A percentile compares a stretch with the other conserved stretches of the same genome.
phyloP scores from a whole-genome alignment of 2,797 vertebrate genomes.

The Chelonia mydas region DNA sequence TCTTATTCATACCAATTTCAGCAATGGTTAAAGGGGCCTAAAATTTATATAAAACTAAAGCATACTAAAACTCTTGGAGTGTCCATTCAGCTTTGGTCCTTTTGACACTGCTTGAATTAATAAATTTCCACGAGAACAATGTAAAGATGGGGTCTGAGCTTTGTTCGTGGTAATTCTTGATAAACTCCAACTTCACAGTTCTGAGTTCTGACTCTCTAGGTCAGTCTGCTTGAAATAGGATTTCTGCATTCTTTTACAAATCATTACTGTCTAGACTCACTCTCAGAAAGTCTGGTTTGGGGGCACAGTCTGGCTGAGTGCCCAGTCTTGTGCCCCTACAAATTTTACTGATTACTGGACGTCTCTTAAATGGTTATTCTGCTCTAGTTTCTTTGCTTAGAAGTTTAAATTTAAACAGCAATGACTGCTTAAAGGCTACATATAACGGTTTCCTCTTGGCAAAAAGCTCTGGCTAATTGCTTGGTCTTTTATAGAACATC shows the following conservation, averaged over 20 bases:
- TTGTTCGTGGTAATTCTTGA: not conserved
- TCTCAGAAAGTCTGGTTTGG: not conserved
- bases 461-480: not conserved
- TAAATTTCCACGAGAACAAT: too few relatives aligned
- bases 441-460: not conserved
- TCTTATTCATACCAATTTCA: not conserved
- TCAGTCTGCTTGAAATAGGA: not conserved
- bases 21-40: not conserved
- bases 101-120: too few relatives aligned
- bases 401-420: not conserved
- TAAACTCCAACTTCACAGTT: not conserved
- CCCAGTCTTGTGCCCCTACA: not conserved
- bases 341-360: not conserved
- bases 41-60: too few relatives aligned
- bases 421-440: not conserved
- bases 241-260: not conserved
- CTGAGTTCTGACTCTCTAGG: not conserved
- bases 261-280: too few relatives aligned
- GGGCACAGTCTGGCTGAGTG: not conserved
- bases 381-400: fast-evolving
- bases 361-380: not conserved
- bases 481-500: not conserved
- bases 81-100: too few relatives aligned
- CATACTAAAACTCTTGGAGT: too few relatives aligned
- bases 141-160: too few relatives aligned